Evolutionary conservation across 2,113 vertebrate genomes (phyloP), one percentile per base, ranked within the genome.

Genomic region (Sakesphorus luctuosus): DNA sequence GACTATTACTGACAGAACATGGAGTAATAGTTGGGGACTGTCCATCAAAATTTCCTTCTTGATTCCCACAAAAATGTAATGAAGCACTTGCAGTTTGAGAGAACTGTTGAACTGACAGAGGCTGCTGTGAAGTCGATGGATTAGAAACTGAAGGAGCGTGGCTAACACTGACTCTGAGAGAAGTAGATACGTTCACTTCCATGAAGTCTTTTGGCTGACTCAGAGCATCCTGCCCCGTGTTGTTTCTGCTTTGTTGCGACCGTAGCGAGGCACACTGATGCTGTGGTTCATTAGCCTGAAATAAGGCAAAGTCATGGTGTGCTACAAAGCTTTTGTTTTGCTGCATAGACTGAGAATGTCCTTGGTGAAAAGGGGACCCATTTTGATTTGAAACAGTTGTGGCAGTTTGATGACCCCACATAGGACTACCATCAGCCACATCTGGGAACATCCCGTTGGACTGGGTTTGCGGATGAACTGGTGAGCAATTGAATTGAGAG

Each of bases 381-480:
- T 98, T 98, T 76, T 98, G 98, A 98, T 97, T 98, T 0, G 98
- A 97, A 96, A 98, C 96, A 87, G 88, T 96, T 49, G 98, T 96
- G 82, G 97, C 90, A 79, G 98, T 98, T 80, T 99, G 99, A 95
- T 99, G 99, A 75, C 99, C 99, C 99, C 99, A 99, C 99, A 99
- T 99, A 52, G 99, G 99, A 94, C 99, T 98, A 31, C 98, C 99
- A 96, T 98, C 98, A 50, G 97, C 97, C 94, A 98, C 98, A 93
- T 98, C 99, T 94, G 99, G 98, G 98, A 99, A 99, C 95, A 99
- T 97, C 89, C 99, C 99, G 91, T 99, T 99, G 53, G 99, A 97
- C 84, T 99, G 99, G 95, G 97, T 98, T 73, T 97, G 98, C 3
- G 98, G 98, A 80, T 98, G 98, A 92, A 99, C 97, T 40, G 98